Evolutionary conservation across 2,888 invertebrate species (phyloP).

Genomic region (Tineola bisselliella): DNA sequence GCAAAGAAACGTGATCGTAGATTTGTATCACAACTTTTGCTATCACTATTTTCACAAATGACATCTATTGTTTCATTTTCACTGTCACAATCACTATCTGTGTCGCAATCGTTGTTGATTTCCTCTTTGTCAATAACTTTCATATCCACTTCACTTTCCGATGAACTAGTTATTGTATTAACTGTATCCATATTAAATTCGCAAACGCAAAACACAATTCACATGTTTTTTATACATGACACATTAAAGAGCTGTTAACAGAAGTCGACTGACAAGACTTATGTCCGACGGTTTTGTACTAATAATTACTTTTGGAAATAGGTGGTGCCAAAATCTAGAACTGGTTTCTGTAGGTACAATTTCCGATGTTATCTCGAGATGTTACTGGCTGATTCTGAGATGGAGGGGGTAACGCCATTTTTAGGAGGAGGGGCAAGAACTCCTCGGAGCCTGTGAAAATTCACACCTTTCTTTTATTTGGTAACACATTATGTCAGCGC

Average conservation of each 20-base stretch:
- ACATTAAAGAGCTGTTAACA: background rate
- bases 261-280: background rate
- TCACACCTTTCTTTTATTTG: slow-evolving; percentile 69
- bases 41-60: slow-evolving; percentile 55
- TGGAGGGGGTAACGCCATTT: slow-evolving; percentile 62
- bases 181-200: slow-evolving; percentile 36
- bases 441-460: slow-evolving; percentile 55
- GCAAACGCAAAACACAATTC: background rate
- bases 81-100: slow-evolving; percentile 50
- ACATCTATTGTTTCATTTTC: slow-evolving; percentile 59
- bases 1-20: background rate
- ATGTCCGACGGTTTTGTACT: slow-evolving; percentile 15
- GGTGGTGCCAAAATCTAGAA: slow-evolving; percentile 44
- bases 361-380: slow-evolving; percentile 36
- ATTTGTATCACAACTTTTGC: background rate
- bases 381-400: slow-evolving; percentile 45
- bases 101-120: slow-evolving; percentile 35
- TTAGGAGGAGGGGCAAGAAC: slow-evolving; percentile 51
- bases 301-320: slow-evolving; percentile 65
- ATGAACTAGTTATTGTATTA: slow-evolving; percentile 57
- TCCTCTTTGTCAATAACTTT: slow-evolving; percentile 25
- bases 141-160: slow-evolving; percentile 33
- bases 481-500: slow-evolving; percentile 63
- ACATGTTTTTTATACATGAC: background rate
- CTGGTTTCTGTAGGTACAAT: slow-evolving; percentile 51